Percentiles rank a stretch among this genome's conserved stretches.
Evolutionary conservation across 2,113 vertebrate species (phyloP).

Genomic region (Trinectes maculatus): DNA sequence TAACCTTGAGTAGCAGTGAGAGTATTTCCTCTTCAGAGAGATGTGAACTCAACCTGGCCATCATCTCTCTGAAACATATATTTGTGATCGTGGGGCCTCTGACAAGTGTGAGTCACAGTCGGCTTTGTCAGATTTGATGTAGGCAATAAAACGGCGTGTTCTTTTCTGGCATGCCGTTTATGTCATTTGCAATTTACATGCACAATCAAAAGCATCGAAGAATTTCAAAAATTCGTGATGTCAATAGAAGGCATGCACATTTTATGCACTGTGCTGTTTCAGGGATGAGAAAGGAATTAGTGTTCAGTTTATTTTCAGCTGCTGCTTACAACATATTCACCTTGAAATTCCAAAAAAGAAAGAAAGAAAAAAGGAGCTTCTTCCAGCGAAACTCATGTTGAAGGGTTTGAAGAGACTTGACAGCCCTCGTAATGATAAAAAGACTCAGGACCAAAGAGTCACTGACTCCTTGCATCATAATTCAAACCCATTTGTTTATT

Average conservation of each 20-base stretch:
- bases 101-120: slow-evolving; percentile 1
- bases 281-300: slow-evolving; percentile 43
- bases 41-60: slow-evolving; percentile 5
- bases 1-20: slow-evolving; percentile 39
- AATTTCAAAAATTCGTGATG: neutral
- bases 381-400: slow-evolving; percentile 56
- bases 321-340: slow-evolving; percentile 47
- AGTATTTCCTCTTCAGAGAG: slow-evolving; percentile 20
- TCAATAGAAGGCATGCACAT: neutral
- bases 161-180: neutral
- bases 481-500: slow-evolving; percentile 52
- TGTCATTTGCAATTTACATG: neutral
- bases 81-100: slow-evolving; percentile 30
- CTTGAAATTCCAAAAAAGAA: slow-evolving; percentile 43
- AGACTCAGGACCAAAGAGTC: slow-evolving; percentile 13
- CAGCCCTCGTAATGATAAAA: slow-evolving; percentile 19
- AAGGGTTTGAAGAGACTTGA: slow-evolving; percentile 15
- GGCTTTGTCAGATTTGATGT: slow-evolving; percentile 18
- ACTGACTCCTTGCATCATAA: slow-evolving; percentile 35
- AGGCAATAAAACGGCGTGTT: neutral
- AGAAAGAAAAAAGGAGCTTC: slow-evolving; percentile 39
- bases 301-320: slow-evolving; percentile 46
- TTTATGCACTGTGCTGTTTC: slow-evolving; percentile 24
- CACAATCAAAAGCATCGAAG: neutral
- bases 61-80: slow-evolving; percentile 16